These are phyloP conservation scores for Crenuchus spilurus DNA, from an alignment of 2,797 vertebrate species.

Conservation along the genomic window DNA sequence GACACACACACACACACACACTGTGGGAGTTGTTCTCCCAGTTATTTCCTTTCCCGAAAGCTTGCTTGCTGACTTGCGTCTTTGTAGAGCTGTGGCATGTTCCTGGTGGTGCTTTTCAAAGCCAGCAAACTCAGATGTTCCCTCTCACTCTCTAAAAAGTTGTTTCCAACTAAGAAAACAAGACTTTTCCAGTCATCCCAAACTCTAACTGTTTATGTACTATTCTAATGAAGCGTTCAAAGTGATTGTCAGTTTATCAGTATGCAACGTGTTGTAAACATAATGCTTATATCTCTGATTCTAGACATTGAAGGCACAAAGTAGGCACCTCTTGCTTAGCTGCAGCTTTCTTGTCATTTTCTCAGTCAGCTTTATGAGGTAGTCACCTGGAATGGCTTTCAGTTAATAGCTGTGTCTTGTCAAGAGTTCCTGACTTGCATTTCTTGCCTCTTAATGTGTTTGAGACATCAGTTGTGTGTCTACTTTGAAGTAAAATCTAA, in stretches of 20 bases:
- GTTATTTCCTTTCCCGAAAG: conserved; percentile 47
- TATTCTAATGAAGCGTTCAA: conserved; percentile 26
- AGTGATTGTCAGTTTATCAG: neutral
- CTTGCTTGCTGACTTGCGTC: conserved; percentile 34
- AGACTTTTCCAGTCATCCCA: conserved; percentile 38
- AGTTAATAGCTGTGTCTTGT: too few relatives aligned
- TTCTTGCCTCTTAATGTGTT: too few relatives aligned
- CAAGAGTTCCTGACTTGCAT: too few relatives aligned
- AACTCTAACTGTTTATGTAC: conserved; percentile 24
- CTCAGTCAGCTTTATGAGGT: too few relatives aligned
- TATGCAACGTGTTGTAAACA: too few relatives aligned
- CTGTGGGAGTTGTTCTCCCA: conserved; percentile 31
- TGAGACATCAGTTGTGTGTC: too few relatives aligned
- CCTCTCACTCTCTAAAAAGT: conserved; percentile 1
- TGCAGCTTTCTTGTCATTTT: too few relatives aligned
- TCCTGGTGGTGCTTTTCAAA: conserved; percentile 39
- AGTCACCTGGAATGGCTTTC: too few relatives aligned
- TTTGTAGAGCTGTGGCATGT: conserved; percentile 26
- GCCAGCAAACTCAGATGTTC: conserved; percentile 27
- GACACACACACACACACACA: conserved; percentile 8
- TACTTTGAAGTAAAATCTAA: too few relatives aligned
- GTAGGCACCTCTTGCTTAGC: too few relatives aligned
- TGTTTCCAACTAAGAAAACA: conserved; percentile 19
- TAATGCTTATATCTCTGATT: too few relatives aligned
- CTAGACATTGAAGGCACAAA: too few relatives aligned